Evolutionary conservation across 2,113 vertebrate genomes (phyloP), one percentile per base, ranked within the genome.

Genomic region (Herpetotheres cachinnans): DNA sequence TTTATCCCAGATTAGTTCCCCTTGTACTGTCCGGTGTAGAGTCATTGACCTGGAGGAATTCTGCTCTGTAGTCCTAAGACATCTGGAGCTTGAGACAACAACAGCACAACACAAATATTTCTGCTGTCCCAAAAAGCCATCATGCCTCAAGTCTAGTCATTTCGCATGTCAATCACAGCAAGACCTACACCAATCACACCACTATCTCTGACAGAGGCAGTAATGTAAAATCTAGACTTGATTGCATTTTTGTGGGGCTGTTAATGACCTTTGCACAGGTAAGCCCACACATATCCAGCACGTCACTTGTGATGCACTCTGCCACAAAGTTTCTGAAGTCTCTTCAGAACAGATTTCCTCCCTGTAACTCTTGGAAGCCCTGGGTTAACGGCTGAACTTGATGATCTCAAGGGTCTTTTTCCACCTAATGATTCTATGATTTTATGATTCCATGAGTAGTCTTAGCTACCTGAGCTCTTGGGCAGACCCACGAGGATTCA

Each of bases 201-300:
- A 44, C 6, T 9, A 29, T 24, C 71, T 77, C 70, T 85, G 58
- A 36, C 44, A 92, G 59, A 72, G 21, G 26, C 46, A 42, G 26
- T 6, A 8, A 55, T n/a, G 32, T 26, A 55, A 86, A 66, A 42
- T 47, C 7, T 9, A 62, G 32, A 8, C 17, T 50, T 40, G 7
- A 13, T 1, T n/a, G 40, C 13, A 9, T 5, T 70, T 73, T 34
- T 52, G 13, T 54, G 29, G 55, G 34, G 29, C 32, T 0, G 0
- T 62, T 30, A 5, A 11, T 7, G 12, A 5, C 29, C 42, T 67
- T 6, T 22, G 38, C 9, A 30, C 26, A 47, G 36, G 44, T 25
- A 50, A 84, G 30, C 7, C 16, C 70, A 10, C n/a, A 20, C 2
- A 1, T 30, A 58, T 5, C 27, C 27, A 77, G 29, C 47, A 27